A percentile compares a stretch with the other conserved stretches of the same genome.
Evolutionary conservation across 2,888 invertebrate genomes (phyloP).

Genomic region (Drosophila pseudotalamancana): DNA sequence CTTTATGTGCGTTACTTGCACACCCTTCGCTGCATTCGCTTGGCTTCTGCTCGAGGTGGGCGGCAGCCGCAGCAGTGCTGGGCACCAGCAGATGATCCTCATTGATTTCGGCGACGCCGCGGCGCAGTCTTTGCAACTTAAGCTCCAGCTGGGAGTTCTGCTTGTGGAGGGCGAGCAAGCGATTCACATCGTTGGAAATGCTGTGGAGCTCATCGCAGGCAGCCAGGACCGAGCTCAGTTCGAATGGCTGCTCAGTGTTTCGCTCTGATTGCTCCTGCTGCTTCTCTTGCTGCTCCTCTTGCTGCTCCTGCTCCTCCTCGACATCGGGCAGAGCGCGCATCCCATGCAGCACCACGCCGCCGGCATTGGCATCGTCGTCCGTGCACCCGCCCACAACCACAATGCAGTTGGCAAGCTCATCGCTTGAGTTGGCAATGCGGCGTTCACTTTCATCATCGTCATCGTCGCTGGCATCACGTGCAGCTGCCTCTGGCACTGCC

Average conservation of each 20-base stretch:
- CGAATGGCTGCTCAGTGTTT: conserved; percentile 39
- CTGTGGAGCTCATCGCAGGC: conserved; percentile 80
- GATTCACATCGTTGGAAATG: conserved; percentile 83
- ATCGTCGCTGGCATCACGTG: conserved; percentile 56
- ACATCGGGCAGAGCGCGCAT: conserved; percentile 66
- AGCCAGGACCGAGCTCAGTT: conserved; percentile 62
- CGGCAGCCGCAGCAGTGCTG: conserved; percentile 62
- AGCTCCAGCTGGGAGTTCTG: conserved; percentile 80
- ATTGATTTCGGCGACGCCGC: conserved; percentile 82
- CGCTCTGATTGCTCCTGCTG: conserved; percentile 55
- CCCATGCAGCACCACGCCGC: conserved; percentile 77
- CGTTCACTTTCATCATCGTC: conserved; percentile 77
- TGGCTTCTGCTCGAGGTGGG: conserved; percentile 48
- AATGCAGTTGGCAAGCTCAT: conserved; percentile 81
- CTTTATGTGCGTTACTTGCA: conserved; percentile 3
- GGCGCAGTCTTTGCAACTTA: conserved; percentile 80
- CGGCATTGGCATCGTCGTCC: conserved; percentile 67
- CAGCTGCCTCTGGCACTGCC: conserved; percentile 2
- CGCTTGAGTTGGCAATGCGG: conserved; percentile 69
- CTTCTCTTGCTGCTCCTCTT: conserved; percentile 20
- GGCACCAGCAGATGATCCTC: conserved; percentile 76
- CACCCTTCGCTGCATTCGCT: conserved; percentile 43
- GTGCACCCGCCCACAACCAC: conserved; percentile 79
- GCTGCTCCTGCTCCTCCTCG: conserved; percentile 18
- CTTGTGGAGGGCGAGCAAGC: conserved; percentile 76